Conservation (phyloP, 2,113 vertebrate species). For the Nannobrachium achirus region DNA sequence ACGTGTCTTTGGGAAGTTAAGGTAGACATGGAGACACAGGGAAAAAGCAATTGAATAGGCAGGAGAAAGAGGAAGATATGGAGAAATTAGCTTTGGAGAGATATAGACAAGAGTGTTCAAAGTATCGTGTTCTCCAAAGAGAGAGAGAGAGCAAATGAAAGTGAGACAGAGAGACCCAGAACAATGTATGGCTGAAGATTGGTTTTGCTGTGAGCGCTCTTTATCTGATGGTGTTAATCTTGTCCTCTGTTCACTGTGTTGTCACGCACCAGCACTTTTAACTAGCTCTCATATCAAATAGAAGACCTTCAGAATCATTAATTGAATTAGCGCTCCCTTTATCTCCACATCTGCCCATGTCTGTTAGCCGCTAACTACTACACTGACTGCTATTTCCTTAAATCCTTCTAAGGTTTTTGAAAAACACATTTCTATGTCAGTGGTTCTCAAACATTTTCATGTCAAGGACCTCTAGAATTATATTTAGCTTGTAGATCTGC, state of each 20-base stretch:
- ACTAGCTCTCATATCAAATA: constrained; percentile 73
- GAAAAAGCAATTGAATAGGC: neutral
- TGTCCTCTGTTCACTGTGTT: constrained; percentile 65
- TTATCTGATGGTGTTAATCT: constrained; percentile 75
- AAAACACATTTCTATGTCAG: no score
- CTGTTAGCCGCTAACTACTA: constrained; percentile 63
- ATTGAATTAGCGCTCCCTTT: constrained; percentile 77
- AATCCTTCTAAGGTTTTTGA: no score
- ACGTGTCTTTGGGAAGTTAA: no score
- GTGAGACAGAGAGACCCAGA: constrained; percentile 21
- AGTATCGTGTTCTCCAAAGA: constrained; percentile 18
- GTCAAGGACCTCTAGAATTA: no score
- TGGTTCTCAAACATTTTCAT: no score
- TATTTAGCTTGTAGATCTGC: no score
- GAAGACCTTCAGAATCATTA: constrained; percentile 75
- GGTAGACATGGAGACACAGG: neutral
- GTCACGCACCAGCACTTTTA: constrained; percentile 74
- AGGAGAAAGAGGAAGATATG: neutral
- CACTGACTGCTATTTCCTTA: constrained; percentile 54
- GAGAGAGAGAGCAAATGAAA: constrained; percentile 33
- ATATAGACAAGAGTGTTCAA: neutral
- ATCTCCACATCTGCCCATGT: constrained; percentile 71
- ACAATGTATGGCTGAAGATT: constrained; percentile 54
- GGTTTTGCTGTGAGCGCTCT: constrained; percentile 63
- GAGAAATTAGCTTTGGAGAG: no score